These are phyloP conservation scores for Callipepla squamata DNA, from an alignment of 2,113 vertebrate genomes.

Conservation along the genomic window DNA sequence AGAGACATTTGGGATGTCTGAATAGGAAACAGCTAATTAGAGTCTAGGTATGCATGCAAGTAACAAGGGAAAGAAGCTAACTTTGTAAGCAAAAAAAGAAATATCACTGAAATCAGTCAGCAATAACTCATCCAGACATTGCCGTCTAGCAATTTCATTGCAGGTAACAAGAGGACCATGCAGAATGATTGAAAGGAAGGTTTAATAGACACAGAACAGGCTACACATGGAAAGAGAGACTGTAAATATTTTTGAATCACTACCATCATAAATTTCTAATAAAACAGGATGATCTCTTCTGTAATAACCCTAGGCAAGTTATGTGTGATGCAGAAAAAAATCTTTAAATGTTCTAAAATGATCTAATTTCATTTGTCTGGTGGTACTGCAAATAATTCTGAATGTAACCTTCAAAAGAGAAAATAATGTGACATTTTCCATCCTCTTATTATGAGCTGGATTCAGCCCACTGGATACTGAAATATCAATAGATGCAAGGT, in stretches of 20 bases:
- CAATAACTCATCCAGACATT: background rate
- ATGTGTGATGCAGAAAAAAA: background rate
- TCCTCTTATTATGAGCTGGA: background rate
- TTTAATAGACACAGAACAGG: background rate
- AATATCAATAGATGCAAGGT: background rate
- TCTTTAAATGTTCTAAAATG: background rate
- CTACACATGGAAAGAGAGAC: background rate
- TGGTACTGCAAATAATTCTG: background rate
- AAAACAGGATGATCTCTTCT: background rate
- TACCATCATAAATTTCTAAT: background rate
- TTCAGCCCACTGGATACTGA: background rate
- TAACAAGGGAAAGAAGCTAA: conserved; percentile 11
- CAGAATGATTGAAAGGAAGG: background rate
- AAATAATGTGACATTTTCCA: background rate
- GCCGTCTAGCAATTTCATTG: background rate
- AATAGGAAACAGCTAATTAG: conserved; percentile 34
- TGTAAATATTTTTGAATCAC: conserved; percentile 14
- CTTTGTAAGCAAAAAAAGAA: conserved; percentile 21
- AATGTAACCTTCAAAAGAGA: background rate
- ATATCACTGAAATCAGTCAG: background rate
- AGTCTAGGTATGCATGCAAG: background rate
- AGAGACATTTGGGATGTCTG: background rate
- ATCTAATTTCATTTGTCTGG: background rate
- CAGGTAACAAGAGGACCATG: background rate
- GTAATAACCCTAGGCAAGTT: background rate